A percentile compares a stretch with the other conserved stretches of the same genome.
Evolutionary conservation across 1,140 invertebrate genomes (phyloP).

Genomic region (Megalopta genalis): DNA sequence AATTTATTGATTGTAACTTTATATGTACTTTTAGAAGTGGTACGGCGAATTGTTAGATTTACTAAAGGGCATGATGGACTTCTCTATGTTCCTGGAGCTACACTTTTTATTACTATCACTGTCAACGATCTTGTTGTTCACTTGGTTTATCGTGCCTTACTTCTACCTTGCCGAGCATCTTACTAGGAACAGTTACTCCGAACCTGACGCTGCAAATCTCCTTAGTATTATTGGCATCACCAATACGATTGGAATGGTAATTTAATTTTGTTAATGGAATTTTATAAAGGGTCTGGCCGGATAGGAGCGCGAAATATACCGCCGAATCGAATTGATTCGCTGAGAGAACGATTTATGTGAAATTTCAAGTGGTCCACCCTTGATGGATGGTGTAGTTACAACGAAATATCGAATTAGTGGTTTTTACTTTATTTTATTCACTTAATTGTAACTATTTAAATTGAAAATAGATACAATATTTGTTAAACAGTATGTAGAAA

Average conservation of each 20-base stretch:
- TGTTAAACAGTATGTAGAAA: too few species aligned
- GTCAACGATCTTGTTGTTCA: conserved; percentile 91
- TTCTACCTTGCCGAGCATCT: conserved; percentile 91
- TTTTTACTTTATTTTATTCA: too few species aligned
- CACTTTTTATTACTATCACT: conserved; percentile 90
- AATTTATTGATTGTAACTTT: too few species aligned
- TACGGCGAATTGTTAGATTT: conserved; percentile 86
- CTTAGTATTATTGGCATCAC: conserved; percentile 91
- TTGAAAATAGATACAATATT: too few species aligned
- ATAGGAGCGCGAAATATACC: too few species aligned
- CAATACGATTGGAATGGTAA: conserved; percentile 94
- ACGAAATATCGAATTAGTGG: too few species aligned
- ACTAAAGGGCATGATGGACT: conserved; percentile 87
- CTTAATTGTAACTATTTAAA: too few species aligned
- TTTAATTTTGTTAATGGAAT: conserved; percentile 48
- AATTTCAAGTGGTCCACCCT: too few species aligned
- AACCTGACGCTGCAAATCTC: conserved; percentile 87
- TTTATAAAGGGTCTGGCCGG: too few species aligned
- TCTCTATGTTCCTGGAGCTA: conserved; percentile 89
- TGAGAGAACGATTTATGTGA: too few species aligned
- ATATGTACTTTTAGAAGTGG: conserved; percentile 84
- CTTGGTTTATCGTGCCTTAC: conserved; percentile 95
- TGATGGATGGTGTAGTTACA: too few species aligned
- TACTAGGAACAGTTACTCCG: conserved; percentile 82
- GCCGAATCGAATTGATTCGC: too few species aligned